These are phyloP conservation scores for Zaprionus gabonicus DNA, from an alignment of 1,140 invertebrate genomes.

Conservation along the genomic window DNA sequence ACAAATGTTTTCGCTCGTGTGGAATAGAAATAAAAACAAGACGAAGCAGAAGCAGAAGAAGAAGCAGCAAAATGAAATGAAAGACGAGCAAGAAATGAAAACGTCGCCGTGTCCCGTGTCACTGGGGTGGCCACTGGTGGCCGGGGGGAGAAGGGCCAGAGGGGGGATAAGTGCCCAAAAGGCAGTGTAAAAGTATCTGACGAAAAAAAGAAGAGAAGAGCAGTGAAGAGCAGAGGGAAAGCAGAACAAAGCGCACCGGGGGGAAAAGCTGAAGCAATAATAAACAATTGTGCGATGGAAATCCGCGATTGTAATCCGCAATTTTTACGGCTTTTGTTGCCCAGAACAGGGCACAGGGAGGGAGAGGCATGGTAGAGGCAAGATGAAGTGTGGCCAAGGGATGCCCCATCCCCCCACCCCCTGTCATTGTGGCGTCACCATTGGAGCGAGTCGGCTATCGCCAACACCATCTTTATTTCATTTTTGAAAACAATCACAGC, in stretches of 20 bases:
- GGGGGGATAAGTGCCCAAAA: slow-evolving; percentile 32
- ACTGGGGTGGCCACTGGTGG: background rate
- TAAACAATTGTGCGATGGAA: slow-evolving; percentile 82
- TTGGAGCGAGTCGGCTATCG: slow-evolving; percentile 50
- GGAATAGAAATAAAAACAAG: slow-evolving; percentile 58
- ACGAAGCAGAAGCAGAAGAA: slow-evolving; percentile 2
- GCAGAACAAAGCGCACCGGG: slow-evolving; percentile 8
- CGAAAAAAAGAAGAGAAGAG: background rate
- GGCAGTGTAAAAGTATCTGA: slow-evolving; percentile 22
- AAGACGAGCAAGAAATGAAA: slow-evolving; percentile 45
- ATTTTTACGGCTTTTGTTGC: slow-evolving; percentile 83
- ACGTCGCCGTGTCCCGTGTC: slow-evolving; percentile 39
- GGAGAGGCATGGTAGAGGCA: background rate
- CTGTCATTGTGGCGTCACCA: slow-evolving; percentile 57
- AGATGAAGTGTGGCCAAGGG: background rate
- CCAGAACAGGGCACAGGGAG: background rate
- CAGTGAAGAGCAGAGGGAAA: background rate
- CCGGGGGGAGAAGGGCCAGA: background rate
- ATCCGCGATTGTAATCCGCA: slow-evolving; percentile 84
- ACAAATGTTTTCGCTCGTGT: slow-evolving; percentile 75
- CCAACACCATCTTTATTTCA: slow-evolving; percentile 69
- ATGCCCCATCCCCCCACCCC: background rate
- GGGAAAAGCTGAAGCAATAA: slow-evolving; percentile 61
- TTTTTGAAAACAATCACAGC: slow-evolving; percentile 71
- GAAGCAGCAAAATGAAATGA: slow-evolving; percentile 1